Evolutionary conservation across 2,797 vertebrate genomes (phyloP), one percentile per base, ranked within the genome.

Genomic region (Somateria mollissima): DNA sequence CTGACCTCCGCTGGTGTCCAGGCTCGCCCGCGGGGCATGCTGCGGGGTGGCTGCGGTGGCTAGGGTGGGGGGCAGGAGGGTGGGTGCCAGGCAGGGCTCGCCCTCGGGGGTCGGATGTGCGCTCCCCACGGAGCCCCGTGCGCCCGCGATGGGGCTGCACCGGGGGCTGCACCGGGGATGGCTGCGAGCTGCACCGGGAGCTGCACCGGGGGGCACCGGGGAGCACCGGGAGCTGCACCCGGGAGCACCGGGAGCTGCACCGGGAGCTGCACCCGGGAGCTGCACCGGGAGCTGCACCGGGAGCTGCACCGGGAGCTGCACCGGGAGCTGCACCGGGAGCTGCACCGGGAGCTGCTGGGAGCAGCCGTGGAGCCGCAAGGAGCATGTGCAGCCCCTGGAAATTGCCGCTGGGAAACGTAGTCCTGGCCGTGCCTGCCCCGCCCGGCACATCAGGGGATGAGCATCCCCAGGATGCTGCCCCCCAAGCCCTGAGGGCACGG

Each of bases 321-420:
- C 32, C 32, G n/a, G n/a, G 34, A 36, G 36, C 36, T 39, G 37
- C 37, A 34, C 34, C 36, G 58, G 34, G 34, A 60, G 34, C 22
- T 20, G 56, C n/a, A 58, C n/a, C n/a, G 22, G 34, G n/a, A 24
- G 39, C 36, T 37, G 18, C 39, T 27, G n/a, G 54, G 34, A 8
- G 18, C 30, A 8, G 47, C 43, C 62, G 10, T 8, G 43, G 34
- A 45, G 24, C 5, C 10, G 27, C 60, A 82, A 9, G 8, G 94
- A 92, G 95, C 94, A 96, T 95, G 90, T 92, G 94, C 91, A 2
- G 57, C 27, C 8, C 19, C 10, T 4, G 77, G 57, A 74, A 65
- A 65, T 83, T 70, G 90, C 39, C 85, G 13, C 92, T 96, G 93
- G 96, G 96, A 95, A 96, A 95, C 73, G 85, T 91, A 96, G 93